Conservation (phyloP, 1,140 invertebrate species). For the Anagrus nilaparvatae region DNA sequence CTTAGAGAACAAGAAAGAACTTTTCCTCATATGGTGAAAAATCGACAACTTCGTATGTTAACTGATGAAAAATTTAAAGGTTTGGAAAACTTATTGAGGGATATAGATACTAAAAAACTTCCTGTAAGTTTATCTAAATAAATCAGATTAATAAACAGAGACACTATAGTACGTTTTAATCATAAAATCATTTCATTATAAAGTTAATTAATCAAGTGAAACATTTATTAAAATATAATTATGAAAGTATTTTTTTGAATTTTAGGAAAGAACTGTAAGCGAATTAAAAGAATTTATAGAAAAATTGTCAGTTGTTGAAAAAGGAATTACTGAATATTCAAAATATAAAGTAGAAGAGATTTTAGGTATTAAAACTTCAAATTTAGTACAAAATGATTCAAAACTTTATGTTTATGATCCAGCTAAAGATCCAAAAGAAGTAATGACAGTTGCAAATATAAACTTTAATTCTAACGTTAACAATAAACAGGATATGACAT, state of each 20-base stretch:
- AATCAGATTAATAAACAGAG: slow-evolving; percentile 5
- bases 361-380: slow-evolving; percentile 14
- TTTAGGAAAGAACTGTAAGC: slow-evolving; percentile 25
- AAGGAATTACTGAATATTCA: slow-evolving; percentile 29
- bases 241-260: slow-evolving; percentile 8
- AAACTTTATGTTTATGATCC: slow-evolving; percentile 29
- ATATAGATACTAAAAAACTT: slow-evolving; percentile 37
- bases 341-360: slow-evolving; percentile 25
- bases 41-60: slow-evolving; percentile 25
- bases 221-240: neutral
- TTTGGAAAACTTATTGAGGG: slow-evolving; percentile 22
- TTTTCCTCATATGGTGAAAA: slow-evolving; percentile 25
- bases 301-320: slow-evolving; percentile 29
- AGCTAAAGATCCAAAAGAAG: slow-evolving; percentile 36
- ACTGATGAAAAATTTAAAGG: slow-evolving; percentile 24
- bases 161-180: neutral
- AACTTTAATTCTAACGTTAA: neutral
- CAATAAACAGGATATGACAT: slow-evolving; percentile 19
- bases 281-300: slow-evolving; percentile 30
- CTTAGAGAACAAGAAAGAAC: slow-evolving; percentile 29
- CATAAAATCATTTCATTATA: neutral
- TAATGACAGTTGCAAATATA: slow-evolving; percentile 11
- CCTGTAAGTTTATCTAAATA: slow-evolving; percentile 36
- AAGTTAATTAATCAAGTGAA: neutral
- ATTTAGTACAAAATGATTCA: slow-evolving; percentile 14